Evolutionary conservation across 2,113 vertebrate genomes (phyloP).

Genomic region (Aplodontia rufa): DNA sequence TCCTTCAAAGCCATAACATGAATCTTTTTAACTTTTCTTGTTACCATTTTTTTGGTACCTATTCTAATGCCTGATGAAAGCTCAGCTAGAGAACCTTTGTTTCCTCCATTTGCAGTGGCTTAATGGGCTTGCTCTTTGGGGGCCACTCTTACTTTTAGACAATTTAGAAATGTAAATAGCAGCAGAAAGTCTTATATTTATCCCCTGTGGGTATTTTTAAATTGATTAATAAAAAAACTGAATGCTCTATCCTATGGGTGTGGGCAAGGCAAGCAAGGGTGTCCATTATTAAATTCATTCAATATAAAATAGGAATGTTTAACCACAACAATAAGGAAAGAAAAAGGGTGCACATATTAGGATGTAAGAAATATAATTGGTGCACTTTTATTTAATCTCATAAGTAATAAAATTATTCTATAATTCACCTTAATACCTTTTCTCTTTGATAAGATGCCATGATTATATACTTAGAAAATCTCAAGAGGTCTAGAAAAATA

Average conservation of each 20-base stretch:
- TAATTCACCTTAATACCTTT: neutral
- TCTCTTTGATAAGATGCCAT: neutral
- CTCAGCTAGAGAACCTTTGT: neutral
- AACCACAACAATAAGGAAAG: neutral
- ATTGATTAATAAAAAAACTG: neutral
- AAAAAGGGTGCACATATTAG: neutral
- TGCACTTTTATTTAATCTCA: neutral
- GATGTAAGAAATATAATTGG: neutral
- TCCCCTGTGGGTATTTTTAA: neutral
- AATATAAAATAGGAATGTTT: neutral
- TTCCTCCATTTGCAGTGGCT: neutral
- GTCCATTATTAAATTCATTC: neutral
- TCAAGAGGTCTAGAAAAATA: neutral
- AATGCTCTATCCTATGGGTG: neutral
- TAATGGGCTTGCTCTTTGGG: neutral
- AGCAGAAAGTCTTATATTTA: neutral
- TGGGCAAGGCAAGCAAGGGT: neutral
- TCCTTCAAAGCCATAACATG: neutral
- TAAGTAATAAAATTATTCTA: neutral
- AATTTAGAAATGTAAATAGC: neutral
- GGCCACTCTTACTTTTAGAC: neutral
- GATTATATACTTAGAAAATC: neutral
- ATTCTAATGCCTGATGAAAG: neutral
- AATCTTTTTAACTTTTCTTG: neutral
- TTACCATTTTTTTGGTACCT: neutral